These are phyloP conservation scores for Python bivittatus DNA, from an alignment of 2,113 vertebrate genomes.

Conservation along the genomic window DNA sequence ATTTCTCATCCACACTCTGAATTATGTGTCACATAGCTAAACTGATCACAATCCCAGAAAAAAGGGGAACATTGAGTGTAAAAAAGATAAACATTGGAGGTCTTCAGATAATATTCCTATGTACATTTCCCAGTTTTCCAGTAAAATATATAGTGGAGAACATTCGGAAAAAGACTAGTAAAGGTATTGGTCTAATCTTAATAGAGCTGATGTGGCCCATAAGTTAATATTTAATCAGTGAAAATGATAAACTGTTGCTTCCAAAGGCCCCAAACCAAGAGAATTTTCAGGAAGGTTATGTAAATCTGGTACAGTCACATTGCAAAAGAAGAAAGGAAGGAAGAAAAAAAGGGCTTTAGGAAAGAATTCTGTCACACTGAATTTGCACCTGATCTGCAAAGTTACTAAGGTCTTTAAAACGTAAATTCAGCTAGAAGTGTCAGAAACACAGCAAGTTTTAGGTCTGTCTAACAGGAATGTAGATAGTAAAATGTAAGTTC, in stretches of 20 bases:
- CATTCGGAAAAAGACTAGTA: not conserved
- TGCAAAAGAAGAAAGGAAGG: not conserved
- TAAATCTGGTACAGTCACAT: not conserved
- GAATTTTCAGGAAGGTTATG: not conserved
- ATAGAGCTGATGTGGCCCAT: not conserved
- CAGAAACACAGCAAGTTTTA: not conserved
- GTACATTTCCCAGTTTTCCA: not conserved
- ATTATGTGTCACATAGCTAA: not conserved
- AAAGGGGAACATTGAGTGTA: not conserved
- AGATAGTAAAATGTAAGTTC: not conserved
- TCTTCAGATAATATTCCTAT: not conserved
- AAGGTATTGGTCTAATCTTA: not conserved
- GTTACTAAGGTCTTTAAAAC: not conserved
- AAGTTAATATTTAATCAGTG: slow-evolving; percentile 8
- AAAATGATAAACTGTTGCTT: not conserved
- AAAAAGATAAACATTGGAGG: not conserved
- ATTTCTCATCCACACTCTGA: not conserved
- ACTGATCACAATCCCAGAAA: not conserved
- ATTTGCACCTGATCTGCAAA: not conserved
- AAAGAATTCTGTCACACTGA: not conserved
- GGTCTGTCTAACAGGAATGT: not conserved
- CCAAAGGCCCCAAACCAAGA: not conserved
- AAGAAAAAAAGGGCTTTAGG: not conserved
- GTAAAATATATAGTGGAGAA: not conserved
- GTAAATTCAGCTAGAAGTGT: not conserved